Conservation (phyloP, 2,113 vertebrate species). For the Mormyrus iriodes region DNA sequence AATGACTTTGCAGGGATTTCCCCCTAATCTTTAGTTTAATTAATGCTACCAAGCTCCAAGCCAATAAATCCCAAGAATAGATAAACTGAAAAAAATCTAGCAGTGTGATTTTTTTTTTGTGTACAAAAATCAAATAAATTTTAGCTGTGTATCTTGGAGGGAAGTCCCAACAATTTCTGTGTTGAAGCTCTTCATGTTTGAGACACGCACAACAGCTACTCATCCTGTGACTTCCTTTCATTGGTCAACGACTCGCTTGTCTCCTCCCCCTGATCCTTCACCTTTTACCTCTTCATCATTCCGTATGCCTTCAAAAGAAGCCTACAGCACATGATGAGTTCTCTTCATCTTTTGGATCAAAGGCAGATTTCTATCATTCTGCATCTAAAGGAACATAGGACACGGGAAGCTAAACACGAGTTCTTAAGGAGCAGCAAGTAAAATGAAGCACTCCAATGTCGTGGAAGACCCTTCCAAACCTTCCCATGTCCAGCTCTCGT, state of each 20-base stretch:
- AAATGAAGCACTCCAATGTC: background rate
- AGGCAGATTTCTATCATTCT: background rate
- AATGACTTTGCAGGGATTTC: background rate
- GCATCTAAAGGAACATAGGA: background rate
- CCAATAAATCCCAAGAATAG: background rate
- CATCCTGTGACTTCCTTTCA: background rate
- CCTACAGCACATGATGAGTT: constrained; percentile 4
- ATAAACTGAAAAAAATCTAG: background rate
- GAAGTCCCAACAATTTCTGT: background rate
- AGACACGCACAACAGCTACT: background rate
- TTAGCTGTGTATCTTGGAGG: background rate
- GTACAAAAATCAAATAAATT: background rate
- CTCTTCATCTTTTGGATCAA: constrained; percentile 18
- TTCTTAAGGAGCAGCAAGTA: background rate
- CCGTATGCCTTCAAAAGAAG: background rate
- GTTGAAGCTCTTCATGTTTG: background rate
- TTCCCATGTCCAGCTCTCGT: background rate
- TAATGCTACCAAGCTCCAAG: background rate
- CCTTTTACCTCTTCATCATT: background rate
- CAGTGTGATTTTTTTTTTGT: background rate
- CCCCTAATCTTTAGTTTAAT: background rate
- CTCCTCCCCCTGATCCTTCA: background rate
- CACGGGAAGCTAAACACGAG: too few relatives aligned
- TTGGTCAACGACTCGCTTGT: background rate
- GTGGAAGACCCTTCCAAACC: background rate